Evolutionary conservation across 2,888 invertebrate species (phyloP), one percentile per base, ranked within the genome.

Genomic region (Drosophila mettleri): DNA sequence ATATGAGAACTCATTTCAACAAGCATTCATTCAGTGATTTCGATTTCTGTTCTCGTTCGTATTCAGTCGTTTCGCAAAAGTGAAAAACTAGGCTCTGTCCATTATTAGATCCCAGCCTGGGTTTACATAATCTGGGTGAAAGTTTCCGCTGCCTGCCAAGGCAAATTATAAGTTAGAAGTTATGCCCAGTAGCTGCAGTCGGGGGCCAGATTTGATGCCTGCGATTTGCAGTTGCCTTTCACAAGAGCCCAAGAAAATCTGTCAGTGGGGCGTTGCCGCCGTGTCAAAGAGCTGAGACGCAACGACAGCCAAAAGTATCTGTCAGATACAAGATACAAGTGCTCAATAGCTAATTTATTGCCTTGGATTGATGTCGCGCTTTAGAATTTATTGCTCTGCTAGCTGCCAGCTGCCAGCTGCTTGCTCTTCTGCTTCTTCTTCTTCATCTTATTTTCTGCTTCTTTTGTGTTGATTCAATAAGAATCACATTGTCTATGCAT

Each of bases 191-290:
- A 79, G 76, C 59, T 31, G 46, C 70, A 78, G 58, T 55, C 62
- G 58, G 54, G 9, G 64, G 27, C 48, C 51, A 38, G 71, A 69
- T 68, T 60, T 45, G 43, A 69, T 34, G 62, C 29, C 61, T 10
- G 16, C 22, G 70, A 63, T 62, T 73, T 70, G 48, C 27, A 55
- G 73, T 29, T 48, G 79, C 88, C 83, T 83, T 83, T 83, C 88
- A 83, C 83, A 88, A 88, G 69, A 76, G 76, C 86, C 14, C 18
- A 34, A 31, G 12, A 73, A 87, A 82, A 86, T 88, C 86, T 88
- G 88, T 88, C 88, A 83, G 86, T 86, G 74, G 88, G 82, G 88
- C 82, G 82, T 82, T 70, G 86, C 78, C 77, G 62, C 80, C 74
- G 78, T 86, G 82, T 82, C 82, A 86, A 86, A 78, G 66, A 71